Conservation (phyloP, 2,113 vertebrate genomes). For the Acrocephalus kingi region DNA sequence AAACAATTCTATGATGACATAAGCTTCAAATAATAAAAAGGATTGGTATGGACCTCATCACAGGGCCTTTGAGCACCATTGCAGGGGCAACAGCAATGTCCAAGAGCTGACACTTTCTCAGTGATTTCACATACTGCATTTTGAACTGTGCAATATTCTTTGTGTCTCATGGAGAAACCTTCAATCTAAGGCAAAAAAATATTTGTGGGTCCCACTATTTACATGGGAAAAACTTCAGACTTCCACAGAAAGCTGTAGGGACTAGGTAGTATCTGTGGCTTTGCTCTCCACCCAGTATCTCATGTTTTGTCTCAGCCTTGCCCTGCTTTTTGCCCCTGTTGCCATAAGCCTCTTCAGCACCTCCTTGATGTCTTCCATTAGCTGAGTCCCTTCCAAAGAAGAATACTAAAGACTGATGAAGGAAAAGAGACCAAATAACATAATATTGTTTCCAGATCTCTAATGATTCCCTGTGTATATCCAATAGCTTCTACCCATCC, state of each 20-base stretch:
- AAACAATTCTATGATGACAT: background rate
- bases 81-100: background rate
- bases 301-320: background rate
- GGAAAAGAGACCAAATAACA: background rate
- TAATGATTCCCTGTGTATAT: background rate
- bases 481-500: background rate
- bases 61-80: background rate
- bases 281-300: background rate
- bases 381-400: background rate
- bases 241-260: background rate
- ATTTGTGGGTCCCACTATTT: background rate
- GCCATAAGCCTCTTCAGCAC: background rate
- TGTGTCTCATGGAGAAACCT: background rate
- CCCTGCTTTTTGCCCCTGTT: background rate
- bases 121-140: background rate
- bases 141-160: background rate
- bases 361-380: background rate
- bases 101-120: background rate
- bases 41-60: background rate
- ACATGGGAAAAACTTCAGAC: background rate
- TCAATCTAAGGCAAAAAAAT: background rate
- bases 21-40: background rate
- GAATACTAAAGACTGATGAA: background rate
- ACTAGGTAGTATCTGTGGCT: background rate
- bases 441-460: background rate